Conservation (phyloP, 2,888 invertebrate genomes). For the Venustoraphidia nigricollis region DNA sequence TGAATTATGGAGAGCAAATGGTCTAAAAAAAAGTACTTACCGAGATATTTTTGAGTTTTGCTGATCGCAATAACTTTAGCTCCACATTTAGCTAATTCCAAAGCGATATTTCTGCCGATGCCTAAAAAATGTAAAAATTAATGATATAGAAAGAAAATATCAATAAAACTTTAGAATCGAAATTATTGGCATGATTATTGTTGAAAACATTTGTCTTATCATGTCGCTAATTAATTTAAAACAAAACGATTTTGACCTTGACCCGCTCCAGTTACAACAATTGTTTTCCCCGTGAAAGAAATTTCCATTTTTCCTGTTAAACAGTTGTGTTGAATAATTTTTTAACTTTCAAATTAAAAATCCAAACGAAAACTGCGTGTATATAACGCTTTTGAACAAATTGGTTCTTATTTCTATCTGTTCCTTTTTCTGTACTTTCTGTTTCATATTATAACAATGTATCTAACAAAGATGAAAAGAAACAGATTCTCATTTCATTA, state of each 20-base stretch:
- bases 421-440: no score
- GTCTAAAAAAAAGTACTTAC: conserved; percentile 13
- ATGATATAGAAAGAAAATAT: background rate
- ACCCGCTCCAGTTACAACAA: conserved; percentile 79
- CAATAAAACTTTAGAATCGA: background rate
- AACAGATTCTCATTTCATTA: no score
- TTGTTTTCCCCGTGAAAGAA: conserved; percentile 56
- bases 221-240: background rate
- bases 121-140: background rate
- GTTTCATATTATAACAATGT: no score
- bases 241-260: conserved; percentile 40
- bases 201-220: no score
- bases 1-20: no score
- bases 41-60: conserved; percentile 46
- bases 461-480: no score
- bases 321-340: no score
- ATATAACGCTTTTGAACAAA: no score
- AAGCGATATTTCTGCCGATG: conserved; percentile 55
- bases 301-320: conserved; percentile 38
- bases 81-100: conserved; percentile 48
- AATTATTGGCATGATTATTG: background rate
- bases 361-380: no score
- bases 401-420: no score
- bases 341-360: no score
- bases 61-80: conserved; percentile 68